Base-by-base conservation (phyloP, 2,113 vertebrate species). In the Apaloderma vittatum region DNA sequence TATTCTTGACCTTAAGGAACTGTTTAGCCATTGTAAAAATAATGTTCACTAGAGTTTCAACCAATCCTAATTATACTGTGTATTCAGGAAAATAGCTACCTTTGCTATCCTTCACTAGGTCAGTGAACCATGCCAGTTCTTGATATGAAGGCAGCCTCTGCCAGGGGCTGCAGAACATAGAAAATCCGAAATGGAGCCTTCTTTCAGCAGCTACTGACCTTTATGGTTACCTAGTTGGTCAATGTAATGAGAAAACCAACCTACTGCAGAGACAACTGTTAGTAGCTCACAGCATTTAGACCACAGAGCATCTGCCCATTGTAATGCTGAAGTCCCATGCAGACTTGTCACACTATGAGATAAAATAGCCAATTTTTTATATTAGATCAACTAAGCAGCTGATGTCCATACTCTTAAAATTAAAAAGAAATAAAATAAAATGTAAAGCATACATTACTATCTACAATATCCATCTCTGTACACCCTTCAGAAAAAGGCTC, bases 381-480 rank as follows among this genome's bases (percentile, higher is more conserved):
- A 12, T 40, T 9, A 32, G 30, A n/a, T 22, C n/a, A 30, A 26
- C 32, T 37, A 32, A 51, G 37, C 32, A 90, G 62, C 8, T 68
- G 54, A 85, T 67, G 76, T 34, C 14, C 7, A 46, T 3, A 19
- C 11, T 45, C 24, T 21, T 63, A 22, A 77, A 20, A n/a, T 19
- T 6, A 61, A 63, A 45, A 32, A 15, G n/a, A n/a, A n/a, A n/a
- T n/a, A n/a, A n/a, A n/a, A n/a, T n/a, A n/a, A n/a, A 15, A 57
- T 6, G 0, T 46, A 29, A 81, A 58, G 12, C 80, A 32, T 5
- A 2, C 1, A 0, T 29, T n/a, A 3, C 13, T 65, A 12, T 19
- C 32, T 48, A 30, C 19, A 36, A 10, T 36, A 61, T 14, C 32
- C 12, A 5, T 43, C 65, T 37, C 57, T 30, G 10, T 32, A 24